Conservation (phyloP, 2,113 vertebrate species). For the Chlamydotis undulata region DNA sequence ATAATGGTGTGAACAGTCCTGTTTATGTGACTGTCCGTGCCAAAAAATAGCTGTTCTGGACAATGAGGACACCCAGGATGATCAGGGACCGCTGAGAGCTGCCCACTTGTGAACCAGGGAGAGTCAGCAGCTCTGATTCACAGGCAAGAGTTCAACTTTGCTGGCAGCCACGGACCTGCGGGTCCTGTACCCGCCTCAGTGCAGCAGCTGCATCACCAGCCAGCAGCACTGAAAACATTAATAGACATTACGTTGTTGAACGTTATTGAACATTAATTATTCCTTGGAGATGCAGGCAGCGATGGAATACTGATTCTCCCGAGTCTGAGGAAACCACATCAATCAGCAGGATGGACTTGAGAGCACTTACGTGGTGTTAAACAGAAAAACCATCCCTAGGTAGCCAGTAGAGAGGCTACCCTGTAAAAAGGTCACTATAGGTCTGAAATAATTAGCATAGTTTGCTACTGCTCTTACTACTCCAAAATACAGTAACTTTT, state of each 20-base stretch:
- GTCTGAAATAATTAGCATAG: background rate
- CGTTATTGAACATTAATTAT: background rate
- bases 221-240: background rate
- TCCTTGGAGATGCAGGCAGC: background rate
- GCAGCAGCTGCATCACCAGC: background rate
- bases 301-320: background rate
- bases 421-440: background rate
- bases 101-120: background rate
- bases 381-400: background rate
- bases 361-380: background rate
- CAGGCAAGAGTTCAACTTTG: background rate
- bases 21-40: background rate
- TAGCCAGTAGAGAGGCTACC: background rate
- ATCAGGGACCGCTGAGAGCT: background rate
- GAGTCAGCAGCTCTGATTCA: background rate
- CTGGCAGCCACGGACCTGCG: background rate
- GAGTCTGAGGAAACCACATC: background rate
- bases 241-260: background rate
- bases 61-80: background rate
- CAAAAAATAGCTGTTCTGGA: background rate
- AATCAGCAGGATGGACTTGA: background rate
- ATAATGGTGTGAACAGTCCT: background rate
- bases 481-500: background rate
- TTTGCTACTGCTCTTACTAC: background rate
- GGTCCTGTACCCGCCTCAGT: background rate